Evolutionary conservation across 2,113 vertebrate species (phyloP).

Genomic region (Strigops habroptila): DNA sequence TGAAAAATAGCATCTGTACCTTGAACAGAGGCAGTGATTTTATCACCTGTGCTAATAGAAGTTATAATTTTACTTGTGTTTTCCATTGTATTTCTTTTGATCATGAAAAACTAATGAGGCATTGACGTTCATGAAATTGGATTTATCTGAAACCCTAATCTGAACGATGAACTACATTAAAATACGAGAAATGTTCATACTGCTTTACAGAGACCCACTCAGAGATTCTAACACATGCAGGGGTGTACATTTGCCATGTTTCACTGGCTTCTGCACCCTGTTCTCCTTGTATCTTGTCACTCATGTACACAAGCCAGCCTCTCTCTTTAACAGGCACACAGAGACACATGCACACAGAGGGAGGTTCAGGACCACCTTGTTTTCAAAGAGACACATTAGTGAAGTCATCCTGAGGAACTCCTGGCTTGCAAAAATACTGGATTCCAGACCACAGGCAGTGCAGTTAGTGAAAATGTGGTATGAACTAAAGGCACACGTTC

Average conservation of each 20-base stretch:
- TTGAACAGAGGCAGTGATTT: conserved; percentile 32
- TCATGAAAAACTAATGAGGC: neutral
- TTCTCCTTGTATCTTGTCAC: neutral
- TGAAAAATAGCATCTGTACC: neutral
- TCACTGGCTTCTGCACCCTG: neutral
- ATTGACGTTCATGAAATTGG: neutral
- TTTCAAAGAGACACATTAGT: neutral
- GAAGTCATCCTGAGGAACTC: neutral
- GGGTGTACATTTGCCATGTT: conserved; percentile 17
- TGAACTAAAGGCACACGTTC: neutral
- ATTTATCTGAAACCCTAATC: neutral
- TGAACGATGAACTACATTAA: neutral
- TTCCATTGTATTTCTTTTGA: neutral
- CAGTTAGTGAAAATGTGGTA: neutral
- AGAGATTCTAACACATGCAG: neutral
- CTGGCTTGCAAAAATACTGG: neutral
- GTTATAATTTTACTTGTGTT: conserved; percentile 2
- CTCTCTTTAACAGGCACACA: neutral
- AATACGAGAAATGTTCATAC: neutral
- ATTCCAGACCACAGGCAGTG: neutral
- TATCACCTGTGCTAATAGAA: conserved; percentile 38
- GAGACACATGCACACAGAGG: neutral
- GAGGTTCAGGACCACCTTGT: neutral
- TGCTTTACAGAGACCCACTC: neutral
- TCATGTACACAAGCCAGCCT: neutral